Base-by-base conservation (phyloP, 1,140 invertebrate genomes). In the Plutomurus gul region DNA sequence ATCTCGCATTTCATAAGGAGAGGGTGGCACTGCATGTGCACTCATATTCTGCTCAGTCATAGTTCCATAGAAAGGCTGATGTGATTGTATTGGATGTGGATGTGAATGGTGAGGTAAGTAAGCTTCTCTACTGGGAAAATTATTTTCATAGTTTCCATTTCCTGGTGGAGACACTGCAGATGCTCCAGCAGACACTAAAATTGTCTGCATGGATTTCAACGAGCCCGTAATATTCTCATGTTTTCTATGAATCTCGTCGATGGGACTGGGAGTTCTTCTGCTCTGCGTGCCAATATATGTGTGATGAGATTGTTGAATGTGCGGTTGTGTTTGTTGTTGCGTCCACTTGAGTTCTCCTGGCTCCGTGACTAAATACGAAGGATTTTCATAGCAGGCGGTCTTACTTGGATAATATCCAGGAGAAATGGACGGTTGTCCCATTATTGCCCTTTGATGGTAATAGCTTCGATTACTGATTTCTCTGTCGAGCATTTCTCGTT, bases 301-400 rank as follows among this genome's bases (percentile, higher is more conserved):
- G 77, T 36, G 30, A 60, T 76, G 40, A 27, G 8, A 13, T 22
- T 49, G 60, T 33, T 39, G 20, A 1, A 33, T 22, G 20, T 46
- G 33, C 1, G 37, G 60, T 16, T 33, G 71, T 18, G 40, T 30
- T 40, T 72, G 56, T 25, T 70, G 39, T 20, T 37, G 37, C 1
- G 33, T 49, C 78, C 78, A 80, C 47, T 80, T 77, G 1, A 80
- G 39, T 75, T 84, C 83, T 33, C 79, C 83, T 2, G 79, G 81
- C 70, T 84, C 83, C 4, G 83, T 84, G 11, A 84, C 79, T 30
- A 82, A 65, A 77, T 84, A 84, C 18, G 81, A 81, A 3, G 83
- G 83, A 74, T 84, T 84, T 79, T 84, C 83, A 76, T 84, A 84
- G 37, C 83, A 84, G 4, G 76, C 83, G 13, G 56, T 51, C 56